Base-by-base conservation (phyloP, 2,888 invertebrate genomes). In the Eristalis tenax region DNA sequence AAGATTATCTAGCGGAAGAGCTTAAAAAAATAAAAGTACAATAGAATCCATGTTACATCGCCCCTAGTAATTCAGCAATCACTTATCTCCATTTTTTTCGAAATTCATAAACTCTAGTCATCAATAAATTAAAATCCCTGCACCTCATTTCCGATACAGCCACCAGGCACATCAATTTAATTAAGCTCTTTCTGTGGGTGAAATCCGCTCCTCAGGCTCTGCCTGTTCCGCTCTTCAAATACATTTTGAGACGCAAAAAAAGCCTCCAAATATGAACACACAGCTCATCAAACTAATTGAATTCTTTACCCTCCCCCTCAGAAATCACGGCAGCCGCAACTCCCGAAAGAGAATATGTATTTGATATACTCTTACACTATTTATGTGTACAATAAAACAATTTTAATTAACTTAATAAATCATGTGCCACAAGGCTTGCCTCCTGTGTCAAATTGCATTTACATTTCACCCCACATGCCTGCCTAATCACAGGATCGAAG, bases 381-480 rank as follows among this genome's bases (percentile, higher is more conserved):
- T 86, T 75, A 15, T 26, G 26, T 26, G 59, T 59, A 69, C 59
- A 74, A 74, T 82, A 66, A 86, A 78, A 75, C 65, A 78, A 78
- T 86, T 86, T 86, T 82, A 86, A 86, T 86, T 86, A 86, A 86
- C 82, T 78, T 86, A 82, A 86, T 86, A 86, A 82, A 86, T 86
- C 81, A 78, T 80, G 56, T 70, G 65, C 82, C 82, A 78, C 66
- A 80, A 80, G 84, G 40, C 40, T 71, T 26, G 43, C 64, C 59
- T 38, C 22, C 50, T 71, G 69, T 74, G 69, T 78, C 59, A 77
- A 78, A 78, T 70, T 86, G 85, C 82, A 86, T 86, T 82, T 69
- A 61, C 18, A 78, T 82, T 80, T 68, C 40, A 22, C 40, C 22
- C 56, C 66, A 56, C 32, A 80, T 76, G 80, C 70, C 71, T 64